phyloP scores from a whole-genome alignment of 2,888 invertebrate species.

The Halictus ligatus region DNA sequence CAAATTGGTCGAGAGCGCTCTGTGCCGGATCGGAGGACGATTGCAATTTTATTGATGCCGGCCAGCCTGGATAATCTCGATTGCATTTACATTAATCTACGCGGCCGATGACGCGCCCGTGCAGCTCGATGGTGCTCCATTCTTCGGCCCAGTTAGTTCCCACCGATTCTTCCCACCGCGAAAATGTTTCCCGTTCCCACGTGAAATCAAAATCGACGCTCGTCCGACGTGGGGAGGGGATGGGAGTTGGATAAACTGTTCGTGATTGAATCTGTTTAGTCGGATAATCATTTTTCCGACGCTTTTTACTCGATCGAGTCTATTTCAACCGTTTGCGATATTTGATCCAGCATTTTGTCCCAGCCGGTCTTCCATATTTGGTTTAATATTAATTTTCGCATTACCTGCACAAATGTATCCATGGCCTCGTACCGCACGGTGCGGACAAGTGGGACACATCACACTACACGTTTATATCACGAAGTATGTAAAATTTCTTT shows the following conservation, averaged over 20 bases:
- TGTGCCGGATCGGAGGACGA: constrained; percentile 27
- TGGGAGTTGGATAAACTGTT: not conserved
- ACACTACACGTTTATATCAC: too few species aligned
- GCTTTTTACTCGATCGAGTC: too few species aligned
- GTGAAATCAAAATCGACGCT: not conserved
- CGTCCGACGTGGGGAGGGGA: not conserved
- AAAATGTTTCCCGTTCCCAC: not conserved
- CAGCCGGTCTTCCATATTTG: too few species aligned
- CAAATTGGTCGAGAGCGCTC: constrained; percentile 31
- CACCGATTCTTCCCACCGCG: not conserved
- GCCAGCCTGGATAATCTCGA: constrained; percentile 52
- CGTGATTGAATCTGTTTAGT: not conserved
- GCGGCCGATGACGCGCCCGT: constrained; percentile 25
- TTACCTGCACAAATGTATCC: too few species aligned
- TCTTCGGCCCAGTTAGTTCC: constrained; percentile 7
- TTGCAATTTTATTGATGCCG: constrained; percentile 64
- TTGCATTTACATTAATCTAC: constrained; percentile 63
- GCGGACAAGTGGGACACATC: too few species aligned
- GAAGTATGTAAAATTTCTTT: too few species aligned
- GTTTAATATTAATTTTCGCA: too few species aligned
- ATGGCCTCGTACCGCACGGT: too few species aligned
- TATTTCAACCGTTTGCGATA: not conserved
- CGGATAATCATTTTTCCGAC: not conserved
- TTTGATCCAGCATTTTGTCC: not conserved
- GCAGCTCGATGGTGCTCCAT: not conserved